phyloP scores from a whole-genome alignment of 2,113 vertebrate genomes.

The Fregetta grallaria region DNA sequence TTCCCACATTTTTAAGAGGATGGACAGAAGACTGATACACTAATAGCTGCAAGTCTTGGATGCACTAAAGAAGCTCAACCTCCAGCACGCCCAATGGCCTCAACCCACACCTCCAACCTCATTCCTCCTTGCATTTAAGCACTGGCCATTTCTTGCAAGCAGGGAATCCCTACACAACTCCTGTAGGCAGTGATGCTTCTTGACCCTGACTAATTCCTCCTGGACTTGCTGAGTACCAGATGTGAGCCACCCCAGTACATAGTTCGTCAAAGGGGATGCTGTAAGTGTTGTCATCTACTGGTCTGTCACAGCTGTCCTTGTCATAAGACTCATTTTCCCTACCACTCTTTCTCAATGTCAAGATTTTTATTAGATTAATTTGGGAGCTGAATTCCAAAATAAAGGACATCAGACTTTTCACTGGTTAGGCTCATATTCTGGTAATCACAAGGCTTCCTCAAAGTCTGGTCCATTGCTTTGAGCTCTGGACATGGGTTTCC shows the following conservation, averaged over 20 bases:
- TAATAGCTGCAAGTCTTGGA: not conserved
- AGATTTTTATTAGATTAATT: not conserved
- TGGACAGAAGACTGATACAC: not conserved
- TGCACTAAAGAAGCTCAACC: not conserved
- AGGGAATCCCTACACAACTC: not conserved
- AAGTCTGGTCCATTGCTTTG: fast-evolving
- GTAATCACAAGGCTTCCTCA: not conserved
- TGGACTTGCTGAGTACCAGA: not conserved
- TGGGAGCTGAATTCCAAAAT: not conserved
- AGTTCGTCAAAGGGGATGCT: not conserved
- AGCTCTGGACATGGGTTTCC: not conserved
- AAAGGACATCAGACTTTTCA: not conserved
- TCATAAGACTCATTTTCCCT: not conserved
- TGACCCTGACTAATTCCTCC: not conserved
- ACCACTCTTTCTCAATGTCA: not conserved
- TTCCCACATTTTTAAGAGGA: not conserved
- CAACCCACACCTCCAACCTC: not conserved
- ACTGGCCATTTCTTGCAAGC: not conserved
- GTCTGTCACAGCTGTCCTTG: not conserved
- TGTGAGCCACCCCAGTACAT: not conserved
- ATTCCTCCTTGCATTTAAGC: not conserved
- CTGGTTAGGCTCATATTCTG: not conserved
- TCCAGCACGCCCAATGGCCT: not conserved
- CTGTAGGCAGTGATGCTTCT: not conserved
- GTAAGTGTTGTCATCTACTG: not conserved